Conservation (phyloP, 1,140 invertebrate species). For the Eriocheir sinensis region DNA sequence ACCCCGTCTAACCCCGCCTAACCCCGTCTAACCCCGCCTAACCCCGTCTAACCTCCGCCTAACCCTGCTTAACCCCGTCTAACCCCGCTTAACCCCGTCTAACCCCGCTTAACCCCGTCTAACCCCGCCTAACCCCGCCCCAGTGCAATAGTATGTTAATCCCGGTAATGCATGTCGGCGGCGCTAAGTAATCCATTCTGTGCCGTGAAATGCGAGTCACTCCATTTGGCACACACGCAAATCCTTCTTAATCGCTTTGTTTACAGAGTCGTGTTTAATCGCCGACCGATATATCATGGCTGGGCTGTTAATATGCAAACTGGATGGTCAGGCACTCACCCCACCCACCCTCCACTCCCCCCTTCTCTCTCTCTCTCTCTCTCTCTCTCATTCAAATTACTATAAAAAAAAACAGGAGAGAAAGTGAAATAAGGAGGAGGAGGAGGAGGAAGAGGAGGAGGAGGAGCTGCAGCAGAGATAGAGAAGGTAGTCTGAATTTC, state of each 20-base stretch:
- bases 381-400: neutral
- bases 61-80: neutral
- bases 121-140: neutral
- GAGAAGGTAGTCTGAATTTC: neutral
- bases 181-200: neutral
- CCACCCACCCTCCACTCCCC: no score
- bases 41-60: neutral
- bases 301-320: slow-evolving; percentile 34
- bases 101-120: neutral
- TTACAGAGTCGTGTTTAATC: slow-evolving; percentile 29
- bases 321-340: neutral
- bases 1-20: neutral
- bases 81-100: neutral
- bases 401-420: no score
- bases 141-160: neutral
- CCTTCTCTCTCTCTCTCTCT: neutral
- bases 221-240: slow-evolving; percentile 41
- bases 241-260: slow-evolving; percentile 55
- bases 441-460: neutral
- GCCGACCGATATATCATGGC: slow-evolving; percentile 30
- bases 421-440: no score
- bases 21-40: neutral
- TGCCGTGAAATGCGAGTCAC: neutral
- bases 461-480: no score
- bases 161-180: neutral